Conservation (phyloP, 2,888 invertebrate species). For the Lomographa bimaculata region DNA sequence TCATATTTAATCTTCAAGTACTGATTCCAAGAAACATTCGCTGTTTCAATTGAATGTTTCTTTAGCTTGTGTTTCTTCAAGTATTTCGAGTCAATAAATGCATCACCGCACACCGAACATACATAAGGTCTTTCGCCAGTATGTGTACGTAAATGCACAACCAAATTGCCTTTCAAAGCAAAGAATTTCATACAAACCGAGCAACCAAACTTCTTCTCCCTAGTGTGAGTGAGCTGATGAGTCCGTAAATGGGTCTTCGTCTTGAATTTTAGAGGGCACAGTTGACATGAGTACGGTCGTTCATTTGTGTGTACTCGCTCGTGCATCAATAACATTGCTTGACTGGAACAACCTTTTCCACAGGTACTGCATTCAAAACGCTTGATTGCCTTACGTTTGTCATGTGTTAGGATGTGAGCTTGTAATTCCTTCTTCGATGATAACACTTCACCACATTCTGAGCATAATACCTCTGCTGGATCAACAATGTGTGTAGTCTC, state of each 20-base stretch:
- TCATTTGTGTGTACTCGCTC: constrained; percentile 79
- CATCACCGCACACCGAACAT: constrained; percentile 71
- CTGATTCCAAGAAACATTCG: constrained; percentile 70
- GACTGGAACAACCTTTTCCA: constrained; percentile 72
- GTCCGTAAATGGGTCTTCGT: constrained; percentile 78
- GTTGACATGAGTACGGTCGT: constrained; percentile 70
- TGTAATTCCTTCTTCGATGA: constrained; percentile 63
- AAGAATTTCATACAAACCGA: constrained; percentile 81
- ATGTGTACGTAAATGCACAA: constrained; percentile 77
- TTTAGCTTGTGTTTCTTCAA: constrained; percentile 77
- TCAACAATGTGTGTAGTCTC: constrained; percentile 66
- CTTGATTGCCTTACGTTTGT: constrained; percentile 54
- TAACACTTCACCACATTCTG: constrained; percentile 69
- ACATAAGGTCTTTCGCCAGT: constrained; percentile 79
- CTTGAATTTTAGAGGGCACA: constrained; percentile 72
- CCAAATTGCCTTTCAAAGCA: constrained; percentile 76
- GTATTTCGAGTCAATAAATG: constrained; percentile 81
- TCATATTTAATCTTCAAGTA: constrained; percentile 42
- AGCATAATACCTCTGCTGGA: constrained; percentile 56
- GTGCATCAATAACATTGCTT: constrained; percentile 79
- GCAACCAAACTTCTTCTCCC: constrained; percentile 80
- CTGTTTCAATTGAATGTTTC: constrained; percentile 63
- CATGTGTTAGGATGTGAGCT: constrained; percentile 55
- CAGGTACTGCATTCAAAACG: constrained; percentile 72
- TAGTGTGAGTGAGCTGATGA: constrained; percentile 76